phyloP scores from a whole-genome alignment of 2,113 vertebrate genomes.

The Indri indri region DNA sequence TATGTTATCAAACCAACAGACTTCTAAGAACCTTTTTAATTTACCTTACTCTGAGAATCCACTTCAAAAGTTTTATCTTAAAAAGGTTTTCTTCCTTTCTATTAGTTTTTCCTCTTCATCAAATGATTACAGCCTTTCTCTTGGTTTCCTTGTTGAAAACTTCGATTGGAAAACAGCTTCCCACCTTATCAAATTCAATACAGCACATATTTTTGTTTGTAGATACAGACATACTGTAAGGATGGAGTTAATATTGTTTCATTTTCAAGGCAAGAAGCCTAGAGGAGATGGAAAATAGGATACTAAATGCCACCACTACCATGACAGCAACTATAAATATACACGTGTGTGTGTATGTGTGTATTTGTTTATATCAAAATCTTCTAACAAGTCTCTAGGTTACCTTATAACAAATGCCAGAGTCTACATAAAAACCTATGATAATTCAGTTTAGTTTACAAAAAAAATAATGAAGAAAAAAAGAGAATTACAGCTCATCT shows the following conservation, averaged over 20 bases:
- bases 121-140: neutral
- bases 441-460: neutral
- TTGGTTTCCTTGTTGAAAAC: neutral
- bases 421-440: neutral
- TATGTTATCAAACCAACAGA: neutral
- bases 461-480: neutral
- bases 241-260: neutral
- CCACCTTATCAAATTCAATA: neutral
- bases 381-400: neutral
- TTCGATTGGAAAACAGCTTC: neutral
- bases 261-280: neutral
- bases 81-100: neutral
- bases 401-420: neutral
- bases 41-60: neutral
- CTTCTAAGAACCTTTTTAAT: neutral
- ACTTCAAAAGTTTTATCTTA: neutral
- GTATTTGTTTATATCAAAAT: neutral
- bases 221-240: neutral
- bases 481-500: neutral
- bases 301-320: neutral
- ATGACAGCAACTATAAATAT: neutral
- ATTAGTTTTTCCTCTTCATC: neutral
- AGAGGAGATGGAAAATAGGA: neutral
- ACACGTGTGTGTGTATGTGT: neutral
- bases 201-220: neutral